phyloP scores from a whole-genome alignment of 2,888 invertebrate species.

The Lepidocyrtoides sp. region DNA sequence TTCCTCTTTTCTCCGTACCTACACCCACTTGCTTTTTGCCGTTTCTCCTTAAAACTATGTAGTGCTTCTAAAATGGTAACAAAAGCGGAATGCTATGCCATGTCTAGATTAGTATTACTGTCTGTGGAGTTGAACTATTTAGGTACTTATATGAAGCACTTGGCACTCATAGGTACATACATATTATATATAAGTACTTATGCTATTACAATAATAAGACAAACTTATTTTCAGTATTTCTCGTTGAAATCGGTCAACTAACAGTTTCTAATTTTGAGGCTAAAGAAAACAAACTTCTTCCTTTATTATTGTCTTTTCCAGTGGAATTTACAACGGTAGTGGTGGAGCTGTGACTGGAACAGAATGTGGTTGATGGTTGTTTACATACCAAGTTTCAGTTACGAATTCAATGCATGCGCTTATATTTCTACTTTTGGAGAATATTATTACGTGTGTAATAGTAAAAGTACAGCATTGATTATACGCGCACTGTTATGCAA shows the following conservation, averaged over 20 bases:
- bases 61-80: not conserved
- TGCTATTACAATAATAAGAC: not conserved
- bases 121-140: not conserved
- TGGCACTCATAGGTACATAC: not conserved
- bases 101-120: not conserved
- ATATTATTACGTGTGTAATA: too few relatives aligned
- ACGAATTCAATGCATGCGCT: not conserved
- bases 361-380: slow-evolving; percentile 46
- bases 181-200: not conserved
- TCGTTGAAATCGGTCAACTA: slow-evolving; percentile 60
- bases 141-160: not conserved
- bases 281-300: slow-evolving; percentile 30
- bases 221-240: slow-evolving; percentile 21
- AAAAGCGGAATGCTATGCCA: not conserved
- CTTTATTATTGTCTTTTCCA: slow-evolving; percentile 49
- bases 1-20: not conserved
- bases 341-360: not conserved
- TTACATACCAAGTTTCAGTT: not conserved
- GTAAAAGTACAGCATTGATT: too few relatives aligned
- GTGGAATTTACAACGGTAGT: not conserved
- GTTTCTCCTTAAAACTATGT: not conserved
- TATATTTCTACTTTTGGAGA: not conserved
- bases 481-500: too few relatives aligned
- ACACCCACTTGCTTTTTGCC: not conserved
- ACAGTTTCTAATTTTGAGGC: slow-evolving; percentile 65